phyloP scores from a whole-genome alignment of 1,140 invertebrate genomes.

The Apis laboriosa region DNA sequence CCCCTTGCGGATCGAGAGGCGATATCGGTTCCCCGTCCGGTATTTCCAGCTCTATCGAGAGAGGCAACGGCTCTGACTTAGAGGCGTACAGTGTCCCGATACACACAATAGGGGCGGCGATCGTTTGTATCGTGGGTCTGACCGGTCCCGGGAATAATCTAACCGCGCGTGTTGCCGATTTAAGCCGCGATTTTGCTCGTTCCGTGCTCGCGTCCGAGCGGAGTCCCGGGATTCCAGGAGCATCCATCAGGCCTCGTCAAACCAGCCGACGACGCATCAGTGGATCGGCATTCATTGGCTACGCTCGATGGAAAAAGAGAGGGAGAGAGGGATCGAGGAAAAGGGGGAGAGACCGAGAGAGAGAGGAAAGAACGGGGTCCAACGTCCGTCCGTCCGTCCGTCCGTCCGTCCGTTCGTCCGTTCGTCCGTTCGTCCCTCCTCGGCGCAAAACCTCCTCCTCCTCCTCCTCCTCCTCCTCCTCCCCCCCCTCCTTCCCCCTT shows the following conservation, averaged over 20 bases:
- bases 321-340: conserved; percentile 27
- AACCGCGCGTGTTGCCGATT: conserved; percentile 73
- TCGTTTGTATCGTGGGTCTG: conserved; percentile 71
- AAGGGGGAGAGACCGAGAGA: conserved; percentile 48
- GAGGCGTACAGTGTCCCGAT: conserved; percentile 51
- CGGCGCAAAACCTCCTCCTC: conserved; percentile 33
- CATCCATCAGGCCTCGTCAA: conserved; percentile 81
- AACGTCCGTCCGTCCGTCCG: conserved; percentile 61
- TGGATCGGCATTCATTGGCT: conserved; percentile 76
- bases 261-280: conserved; percentile 80
- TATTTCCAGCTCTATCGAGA: conserved; percentile 64
- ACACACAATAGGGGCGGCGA: conserved; percentile 73
- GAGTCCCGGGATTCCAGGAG: conserved; percentile 77
- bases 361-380: conserved; percentile 43
- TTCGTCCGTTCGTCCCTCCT: conserved; percentile 7
- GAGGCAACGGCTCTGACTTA: conserved; percentile 9
- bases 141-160: conserved; percentile 62
- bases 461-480: conserved; percentile 27
- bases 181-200: conserved; percentile 79
- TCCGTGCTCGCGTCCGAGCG: conserved; percentile 68
- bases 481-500: conserved; percentile 10
- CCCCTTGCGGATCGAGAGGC: conserved; percentile 44
- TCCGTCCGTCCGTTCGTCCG: conserved; percentile 38
- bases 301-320: conserved; percentile 53
- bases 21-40: conserved; percentile 44